These are phyloP conservation scores for Pegea sp. DNA, from an alignment of 23 tunicate species.

Conservation along the genomic window DNA sequence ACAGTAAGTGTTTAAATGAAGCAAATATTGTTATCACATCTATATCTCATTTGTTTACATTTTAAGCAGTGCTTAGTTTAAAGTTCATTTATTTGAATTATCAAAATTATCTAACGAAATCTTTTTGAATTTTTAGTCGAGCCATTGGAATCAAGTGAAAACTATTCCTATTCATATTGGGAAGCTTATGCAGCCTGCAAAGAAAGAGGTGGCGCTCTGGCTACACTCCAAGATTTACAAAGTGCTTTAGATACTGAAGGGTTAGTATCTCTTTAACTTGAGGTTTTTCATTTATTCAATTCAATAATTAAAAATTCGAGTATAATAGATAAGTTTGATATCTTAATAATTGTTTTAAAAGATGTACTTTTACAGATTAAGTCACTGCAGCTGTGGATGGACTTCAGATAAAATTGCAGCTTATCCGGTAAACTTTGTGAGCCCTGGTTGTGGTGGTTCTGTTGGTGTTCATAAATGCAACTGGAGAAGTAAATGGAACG, in stretches of 20 bases:
- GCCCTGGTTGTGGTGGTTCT: conserved; percentile 21
- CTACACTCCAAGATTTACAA: conserved; percentile 28
- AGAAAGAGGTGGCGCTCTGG: conserved; percentile 33
- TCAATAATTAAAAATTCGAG: background rate
- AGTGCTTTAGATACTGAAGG: conserved; percentile 10
- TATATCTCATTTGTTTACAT: too few relatives aligned
- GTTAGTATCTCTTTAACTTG: conserved; percentile 1
- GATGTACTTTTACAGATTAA: too few relatives aligned
- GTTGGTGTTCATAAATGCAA: conserved; percentile 47
- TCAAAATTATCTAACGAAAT: too few relatives aligned
- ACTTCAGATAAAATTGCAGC: conserved; percentile 24
- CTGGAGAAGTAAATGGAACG: conserved; percentile 36
- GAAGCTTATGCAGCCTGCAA: conserved; percentile 33
- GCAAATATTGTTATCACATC: too few relatives aligned
- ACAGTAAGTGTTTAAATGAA: too few relatives aligned
- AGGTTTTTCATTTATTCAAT: background rate
- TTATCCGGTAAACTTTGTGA: conserved; percentile 13
- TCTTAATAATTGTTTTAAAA: too few relatives aligned
- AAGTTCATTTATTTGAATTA: too few relatives aligned
- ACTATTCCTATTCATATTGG: conserved; percentile 22
- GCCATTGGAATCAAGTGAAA: too few relatives aligned
- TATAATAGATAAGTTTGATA: too few relatives aligned
- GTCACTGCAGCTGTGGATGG: conserved; percentile 63
- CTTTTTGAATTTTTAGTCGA: too few relatives aligned
- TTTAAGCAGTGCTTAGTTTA: too few relatives aligned